Evolutionary conservation across 2,797 vertebrate species (phyloP).

Genomic region (Lerista edwardsae): DNA sequence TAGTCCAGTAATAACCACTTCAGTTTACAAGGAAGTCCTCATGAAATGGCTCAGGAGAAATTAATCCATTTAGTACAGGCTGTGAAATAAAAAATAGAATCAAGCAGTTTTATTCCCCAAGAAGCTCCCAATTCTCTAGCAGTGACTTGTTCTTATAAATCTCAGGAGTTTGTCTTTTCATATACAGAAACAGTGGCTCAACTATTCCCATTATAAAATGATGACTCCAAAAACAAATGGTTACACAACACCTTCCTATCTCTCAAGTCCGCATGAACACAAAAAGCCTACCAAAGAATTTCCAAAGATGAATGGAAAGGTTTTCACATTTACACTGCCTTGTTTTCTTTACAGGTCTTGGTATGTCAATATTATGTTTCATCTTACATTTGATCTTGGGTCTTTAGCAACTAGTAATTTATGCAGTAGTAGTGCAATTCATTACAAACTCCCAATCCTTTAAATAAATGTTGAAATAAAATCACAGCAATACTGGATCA

Average conservation of each 20-base stretch:
- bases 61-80: constrained; percentile 55
- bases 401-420: constrained; percentile 29
- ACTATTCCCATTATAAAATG: background rate
- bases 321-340: constrained; percentile 15
- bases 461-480: background rate
- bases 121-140: constrained; percentile 1
- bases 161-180: constrained; percentile 6
- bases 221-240: too few relatives aligned
- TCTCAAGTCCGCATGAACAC: background rate
- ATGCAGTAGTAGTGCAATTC: background rate
- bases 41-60: constrained; percentile 58
- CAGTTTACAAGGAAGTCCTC: constrained; percentile 56
- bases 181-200: background rate
- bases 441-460: background rate
- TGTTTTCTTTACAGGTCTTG: background rate
- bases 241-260: background rate
- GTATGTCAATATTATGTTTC: background rate
- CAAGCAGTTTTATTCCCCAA: constrained; percentile 36
- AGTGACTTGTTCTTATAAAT: constrained; percentile 18
- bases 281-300: background rate
- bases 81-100: constrained; percentile 52
- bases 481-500: background rate
- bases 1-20: constrained; percentile 62
- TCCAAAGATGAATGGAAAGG: constrained; percentile 15
- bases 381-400: constrained; percentile 31